Base-by-base conservation (phyloP, 92 coral and sea anemone genomes). In the Epizoanthus scotinus region DNA sequence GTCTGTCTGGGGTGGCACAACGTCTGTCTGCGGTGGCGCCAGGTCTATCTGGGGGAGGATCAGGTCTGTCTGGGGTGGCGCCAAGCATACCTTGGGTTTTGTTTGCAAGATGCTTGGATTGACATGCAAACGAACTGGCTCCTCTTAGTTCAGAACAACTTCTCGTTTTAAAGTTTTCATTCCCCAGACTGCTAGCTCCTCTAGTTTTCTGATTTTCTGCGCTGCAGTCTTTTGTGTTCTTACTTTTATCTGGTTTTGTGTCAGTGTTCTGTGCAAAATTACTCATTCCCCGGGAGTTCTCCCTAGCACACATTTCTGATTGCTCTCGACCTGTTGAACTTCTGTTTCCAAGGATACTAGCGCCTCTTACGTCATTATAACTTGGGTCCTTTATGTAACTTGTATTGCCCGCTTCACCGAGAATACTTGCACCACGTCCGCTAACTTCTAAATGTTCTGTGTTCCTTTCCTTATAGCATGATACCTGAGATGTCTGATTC, bases 51-150 rank as follows among this genome's bases (percentile, higher is more conserved):
- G 57, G 77, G 4, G 36, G 1, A 4, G 87, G 84, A 17, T 84
- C 83, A 25, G 78, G 28, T 0, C 19, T 34, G 21, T 73, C 89
- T 14, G 57, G 77, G 36, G 1, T 31, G 36, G 87, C 87, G 34
- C 87, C 83, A 25, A 71, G 28, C 0, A 25, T 25, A 17, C 57
- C 86, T 14, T 44, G 77, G 19, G 18, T 21, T 53, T 2, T 63
- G 24, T 14, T 5, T 27, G 29, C 19, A 4, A 29, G 42, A 5
- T 3, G 29, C 31, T 26, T 27, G 21, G 67, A 44, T 1, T 67
- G 72, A 31, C 49, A 55, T 1, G 82, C 89, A 69, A 90, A 90
- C n/a, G 82, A 83, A 56, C 97, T 90, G 25, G 94, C 94, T 9
- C 90, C 94, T 53, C 92, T 74, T 18, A 58, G 21, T 26, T 36